Percentiles rank a stretch among this genome's conserved stretches.
phyloP scores from a whole-genome alignment of 1,140 invertebrate species.

The Drosophila lowei region DNA sequence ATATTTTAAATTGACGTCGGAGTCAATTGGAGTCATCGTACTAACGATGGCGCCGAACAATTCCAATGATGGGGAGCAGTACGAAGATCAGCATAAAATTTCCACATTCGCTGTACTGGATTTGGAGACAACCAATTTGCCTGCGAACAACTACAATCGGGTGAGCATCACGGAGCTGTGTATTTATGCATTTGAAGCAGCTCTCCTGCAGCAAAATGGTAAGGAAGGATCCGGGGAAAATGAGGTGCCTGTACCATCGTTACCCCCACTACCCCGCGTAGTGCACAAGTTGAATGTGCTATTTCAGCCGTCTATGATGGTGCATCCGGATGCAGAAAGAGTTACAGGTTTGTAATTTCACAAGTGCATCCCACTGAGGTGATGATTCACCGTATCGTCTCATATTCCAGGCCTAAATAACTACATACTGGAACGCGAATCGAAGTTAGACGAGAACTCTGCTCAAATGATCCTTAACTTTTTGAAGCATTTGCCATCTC shows the following conservation, averaged over 20 bases:
- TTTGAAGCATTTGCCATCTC: conserved; percentile 86
- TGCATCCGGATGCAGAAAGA: conserved; percentile 82
- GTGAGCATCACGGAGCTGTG: conserved; percentile 66
- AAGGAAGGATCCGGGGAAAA: not conserved
- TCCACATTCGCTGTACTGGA: conserved; percentile 70
- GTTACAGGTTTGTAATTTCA: conserved; percentile 84
- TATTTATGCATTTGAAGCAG: conserved; percentile 67
- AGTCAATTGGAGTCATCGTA: no score
- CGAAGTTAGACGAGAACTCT: conserved; percentile 85
- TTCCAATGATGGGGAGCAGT: not conserved
- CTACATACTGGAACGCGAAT: conserved; percentile 85
- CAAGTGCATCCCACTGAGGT: not conserved
- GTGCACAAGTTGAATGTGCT: conserved; percentile 87
- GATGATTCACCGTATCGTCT: conserved; percentile 34
- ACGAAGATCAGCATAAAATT: conserved; percentile 20
- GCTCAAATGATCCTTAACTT: conserved; percentile 86
- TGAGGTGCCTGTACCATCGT: no score
- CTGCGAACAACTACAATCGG: conserved; percentile 41
- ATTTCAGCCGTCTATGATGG: conserved; percentile 85
- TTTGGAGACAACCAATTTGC: conserved; percentile 67
- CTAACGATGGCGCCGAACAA: conserved; percentile 17
- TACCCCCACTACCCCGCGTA: conserved; percentile 84
- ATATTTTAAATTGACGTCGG: no score
- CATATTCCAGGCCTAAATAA: conserved; percentile 87
- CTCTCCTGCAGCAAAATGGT: conserved; percentile 18